Conservation (phyloP, 2,888 invertebrate genomes). For the Noctuana brunneofusca region DNA sequence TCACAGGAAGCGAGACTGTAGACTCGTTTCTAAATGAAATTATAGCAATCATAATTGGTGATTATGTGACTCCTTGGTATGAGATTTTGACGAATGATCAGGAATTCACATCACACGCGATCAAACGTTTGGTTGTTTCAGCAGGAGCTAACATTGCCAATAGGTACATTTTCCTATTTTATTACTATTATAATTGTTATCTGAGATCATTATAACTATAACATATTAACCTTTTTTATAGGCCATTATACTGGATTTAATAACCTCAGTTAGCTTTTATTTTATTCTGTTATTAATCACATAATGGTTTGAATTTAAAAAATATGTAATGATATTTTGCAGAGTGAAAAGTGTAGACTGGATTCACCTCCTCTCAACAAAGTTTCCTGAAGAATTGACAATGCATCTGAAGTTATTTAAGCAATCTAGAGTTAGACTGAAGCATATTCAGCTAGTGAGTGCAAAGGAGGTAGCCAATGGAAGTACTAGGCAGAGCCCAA, state of each 20-base stretch:
- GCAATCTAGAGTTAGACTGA: constrained; percentile 85
- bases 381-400: constrained; percentile 94
- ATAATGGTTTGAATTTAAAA: too few relatives aligned
- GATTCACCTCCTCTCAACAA: constrained; percentile 93
- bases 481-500: constrained; percentile 65
- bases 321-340: not conserved
- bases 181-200: too few relatives aligned
- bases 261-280: not conserved
- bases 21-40: constrained; percentile 94
- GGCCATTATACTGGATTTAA: too few relatives aligned
- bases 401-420: constrained; percentile 94
- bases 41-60: constrained; percentile 89
- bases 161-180: too few relatives aligned
- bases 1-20: constrained; percentile 93
- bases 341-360: constrained; percentile 93
- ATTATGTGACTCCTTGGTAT: constrained; percentile 91
- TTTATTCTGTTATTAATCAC: not conserved
- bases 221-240: too few relatives aligned
- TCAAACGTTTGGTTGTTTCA: constrained; percentile 87
- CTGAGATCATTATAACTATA: too few relatives aligned
- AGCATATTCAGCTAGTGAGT: constrained; percentile 71
- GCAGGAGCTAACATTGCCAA: constrained; percentile 85
- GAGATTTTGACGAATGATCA: constrained; percentile 86
- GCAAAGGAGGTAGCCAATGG: constrained; percentile 72
- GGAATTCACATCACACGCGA: constrained; percentile 86